Evolutionary conservation across 2,113 vertebrate species (phyloP).

Genomic region (Bothrops jararaca): DNA sequence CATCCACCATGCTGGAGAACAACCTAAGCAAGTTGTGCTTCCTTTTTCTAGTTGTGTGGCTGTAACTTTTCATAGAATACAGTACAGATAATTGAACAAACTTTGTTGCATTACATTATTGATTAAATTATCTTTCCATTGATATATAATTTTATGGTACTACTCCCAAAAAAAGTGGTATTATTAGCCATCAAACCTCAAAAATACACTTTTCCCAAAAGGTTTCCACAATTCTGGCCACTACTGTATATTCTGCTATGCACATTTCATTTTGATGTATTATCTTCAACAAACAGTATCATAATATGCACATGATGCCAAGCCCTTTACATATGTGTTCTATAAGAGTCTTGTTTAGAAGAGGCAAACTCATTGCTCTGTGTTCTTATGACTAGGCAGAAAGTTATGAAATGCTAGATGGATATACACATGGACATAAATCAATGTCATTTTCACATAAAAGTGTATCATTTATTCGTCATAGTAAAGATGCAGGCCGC

Average conservation of each 20-base stretch:
- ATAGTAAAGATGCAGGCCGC: background rate
- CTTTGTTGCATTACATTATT: no score
- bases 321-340: background rate
- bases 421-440: background rate
- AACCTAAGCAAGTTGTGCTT: no score
- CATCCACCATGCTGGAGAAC: no score
- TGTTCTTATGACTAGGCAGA: background rate
- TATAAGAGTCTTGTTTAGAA: background rate
- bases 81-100: no score
- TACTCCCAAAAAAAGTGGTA: no score
- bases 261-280: background rate
- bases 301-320: background rate
- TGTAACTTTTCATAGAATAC: no score
- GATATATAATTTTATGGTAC: no score
- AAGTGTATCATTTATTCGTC: background rate
- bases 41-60: no score
- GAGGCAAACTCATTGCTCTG: background rate
- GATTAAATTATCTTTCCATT: no score
- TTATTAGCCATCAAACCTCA: no score
- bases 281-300: background rate
- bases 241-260: background rate
- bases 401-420: background rate
- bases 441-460: background rate
- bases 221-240: no score
- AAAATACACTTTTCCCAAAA: no score